phyloP scores from a whole-genome alignment of 2,113 vertebrate species.

The Dromaius novaehollandiae region DNA sequence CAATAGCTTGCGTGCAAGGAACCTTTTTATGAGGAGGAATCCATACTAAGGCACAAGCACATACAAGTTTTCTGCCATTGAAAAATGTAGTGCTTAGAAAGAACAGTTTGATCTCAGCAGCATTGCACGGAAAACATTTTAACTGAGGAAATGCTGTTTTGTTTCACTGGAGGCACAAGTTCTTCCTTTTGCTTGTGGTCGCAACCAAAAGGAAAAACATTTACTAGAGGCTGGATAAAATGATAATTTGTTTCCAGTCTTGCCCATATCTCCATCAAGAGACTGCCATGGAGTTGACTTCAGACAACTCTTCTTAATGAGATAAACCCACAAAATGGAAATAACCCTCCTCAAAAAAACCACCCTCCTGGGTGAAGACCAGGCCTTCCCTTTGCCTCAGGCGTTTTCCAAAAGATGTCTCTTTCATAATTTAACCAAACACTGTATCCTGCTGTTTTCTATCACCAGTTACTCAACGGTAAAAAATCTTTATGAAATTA shows the following conservation, averaged over 20 bases:
- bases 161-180: background rate
- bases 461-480: background rate
- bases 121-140: accelerated
- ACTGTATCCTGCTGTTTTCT: background rate
- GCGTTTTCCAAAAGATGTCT: background rate
- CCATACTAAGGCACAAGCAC: too few species aligned
- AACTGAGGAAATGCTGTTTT: background rate
- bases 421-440: background rate
- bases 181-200: background rate
- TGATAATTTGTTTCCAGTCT: background rate
- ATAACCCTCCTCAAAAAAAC: too few species aligned
- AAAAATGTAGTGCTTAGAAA: background rate
- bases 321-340: background rate
- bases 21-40: background rate
- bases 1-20: background rate
- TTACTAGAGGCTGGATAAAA: background rate
- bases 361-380: too few species aligned
- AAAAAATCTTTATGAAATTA: background rate
- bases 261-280: background rate
- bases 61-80: accelerated
- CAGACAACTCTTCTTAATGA: background rate
- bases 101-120: background rate
- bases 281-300: accelerated
- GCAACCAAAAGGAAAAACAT: background rate
- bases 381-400: background rate